These are phyloP conservation scores for Cactoblastis cactorum DNA, from an alignment of 2,888 invertebrate genomes.

Conservation along the genomic window DNA sequence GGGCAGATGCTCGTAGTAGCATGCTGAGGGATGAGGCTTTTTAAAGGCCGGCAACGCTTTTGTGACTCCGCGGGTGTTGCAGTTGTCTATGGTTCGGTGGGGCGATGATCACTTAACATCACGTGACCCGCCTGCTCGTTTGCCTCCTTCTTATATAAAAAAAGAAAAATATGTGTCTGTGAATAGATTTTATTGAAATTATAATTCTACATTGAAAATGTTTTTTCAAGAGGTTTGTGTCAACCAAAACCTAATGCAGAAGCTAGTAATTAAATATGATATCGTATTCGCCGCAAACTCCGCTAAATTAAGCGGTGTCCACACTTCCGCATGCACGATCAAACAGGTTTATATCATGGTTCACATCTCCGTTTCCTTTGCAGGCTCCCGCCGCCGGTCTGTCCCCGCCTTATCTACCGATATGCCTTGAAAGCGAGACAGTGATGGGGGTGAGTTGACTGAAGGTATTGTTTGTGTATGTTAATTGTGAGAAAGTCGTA, in stretches of 20 bases:
- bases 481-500: conserved; percentile 14
- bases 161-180: too few relatives aligned
- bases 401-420: conserved; percentile 40
- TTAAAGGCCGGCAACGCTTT: too few relatives aligned
- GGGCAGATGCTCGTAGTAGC: too few relatives aligned
- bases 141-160: too few relatives aligned
- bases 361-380: conserved; percentile 34
- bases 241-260: not conserved
- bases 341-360: conserved; percentile 24
- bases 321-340: conserved; percentile 29
- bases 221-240: too few relatives aligned
- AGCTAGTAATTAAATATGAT: not conserved
- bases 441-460: conserved; percentile 32
- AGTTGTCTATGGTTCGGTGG: too few relatives aligned
- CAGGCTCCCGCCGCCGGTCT: conserved; percentile 35
- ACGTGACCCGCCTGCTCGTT: too few relatives aligned
- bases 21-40: too few relatives aligned
- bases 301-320: not conserved
- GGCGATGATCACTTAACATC: too few relatives aligned
- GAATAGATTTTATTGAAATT: too few relatives aligned
- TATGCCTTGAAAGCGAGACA: conserved; percentile 30
- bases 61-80: too few relatives aligned
- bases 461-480: conserved; percentile 19
- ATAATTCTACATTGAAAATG: too few relatives aligned
- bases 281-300: conserved; percentile 8